These are phyloP conservation scores for Leuciscus idus DNA, from an alignment of 2,113 vertebrate species.

Conservation along the genomic window DNA sequence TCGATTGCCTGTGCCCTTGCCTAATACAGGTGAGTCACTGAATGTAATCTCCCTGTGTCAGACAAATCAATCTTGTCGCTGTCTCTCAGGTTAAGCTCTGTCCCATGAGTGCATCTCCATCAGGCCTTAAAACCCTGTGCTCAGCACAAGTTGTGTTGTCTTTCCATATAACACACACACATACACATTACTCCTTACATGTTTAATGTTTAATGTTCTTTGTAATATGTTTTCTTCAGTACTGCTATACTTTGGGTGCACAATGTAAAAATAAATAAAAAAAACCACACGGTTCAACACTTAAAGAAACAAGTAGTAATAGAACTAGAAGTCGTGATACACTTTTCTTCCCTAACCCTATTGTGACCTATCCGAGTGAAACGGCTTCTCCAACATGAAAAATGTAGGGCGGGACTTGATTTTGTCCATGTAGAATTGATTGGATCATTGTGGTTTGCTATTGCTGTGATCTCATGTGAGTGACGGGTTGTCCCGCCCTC, in stretches of 20 bases:
- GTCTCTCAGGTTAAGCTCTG: constrained; percentile 32
- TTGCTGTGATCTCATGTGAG: too few species aligned
- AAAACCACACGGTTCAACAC: background rate
- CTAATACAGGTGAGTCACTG: constrained; percentile 37
- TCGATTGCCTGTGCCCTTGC: constrained; percentile 44
- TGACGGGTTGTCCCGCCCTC: too few species aligned
- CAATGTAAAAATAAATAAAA: too few species aligned
- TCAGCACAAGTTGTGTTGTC: background rate
- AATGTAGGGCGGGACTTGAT: too few species aligned
- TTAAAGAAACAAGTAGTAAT: background rate
- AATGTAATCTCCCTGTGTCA: constrained; percentile 51
- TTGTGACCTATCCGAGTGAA: too few species aligned
- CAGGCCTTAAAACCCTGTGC: background rate
- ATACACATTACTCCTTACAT: background rate
- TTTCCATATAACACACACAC: background rate
- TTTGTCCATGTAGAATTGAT: too few species aligned
- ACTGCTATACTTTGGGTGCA: background rate
- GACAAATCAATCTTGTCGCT: constrained; percentile 46
- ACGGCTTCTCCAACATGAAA: too few species aligned
- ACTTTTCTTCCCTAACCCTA: too few species aligned
- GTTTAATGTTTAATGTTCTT: background rate
- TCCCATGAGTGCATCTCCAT: background rate
- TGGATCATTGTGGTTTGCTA: too few species aligned
- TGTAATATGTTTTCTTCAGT: background rate
- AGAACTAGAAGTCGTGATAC: too few species aligned